Evolutionary conservation across 1,140 invertebrate genomes (phyloP).

Genomic region (Popillia japonica): DNA sequence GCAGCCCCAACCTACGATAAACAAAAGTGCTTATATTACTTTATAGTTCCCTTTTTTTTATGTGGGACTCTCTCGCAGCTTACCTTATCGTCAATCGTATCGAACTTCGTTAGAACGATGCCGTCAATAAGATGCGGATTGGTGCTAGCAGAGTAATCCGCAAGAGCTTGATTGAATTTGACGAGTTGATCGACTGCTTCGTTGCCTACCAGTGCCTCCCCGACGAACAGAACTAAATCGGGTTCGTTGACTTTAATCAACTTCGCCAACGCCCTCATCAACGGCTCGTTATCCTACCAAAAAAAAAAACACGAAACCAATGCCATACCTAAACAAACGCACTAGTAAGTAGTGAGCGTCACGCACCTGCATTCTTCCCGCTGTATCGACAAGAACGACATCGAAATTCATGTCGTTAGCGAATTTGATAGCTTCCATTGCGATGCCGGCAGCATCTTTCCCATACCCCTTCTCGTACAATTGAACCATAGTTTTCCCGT

Average conservation of each 20-base stretch:
- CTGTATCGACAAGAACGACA: conserved; percentile 96
- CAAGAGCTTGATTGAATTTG: conserved; percentile 98
- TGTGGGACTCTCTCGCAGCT: too few species aligned
- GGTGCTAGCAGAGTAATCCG: conserved; percentile 82
- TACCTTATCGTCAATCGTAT: conserved; percentile 99
- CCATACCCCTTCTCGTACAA: conserved; percentile 98
- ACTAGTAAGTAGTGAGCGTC: conserved; percentile 21
- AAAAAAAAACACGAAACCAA: neutral
- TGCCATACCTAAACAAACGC: neutral
- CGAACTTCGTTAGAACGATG: conserved; percentile 98
- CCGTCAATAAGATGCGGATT: conserved; percentile 95
- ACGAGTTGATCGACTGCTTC: conserved; percentile 99
- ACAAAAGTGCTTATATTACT: neutral
- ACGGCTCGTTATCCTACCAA: conserved; percentile 89
- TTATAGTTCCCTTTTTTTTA: too few species aligned
- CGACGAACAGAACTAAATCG: conserved; percentile 97
- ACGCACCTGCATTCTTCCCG: conserved; percentile 92
- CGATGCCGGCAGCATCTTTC: conserved; percentile 98
- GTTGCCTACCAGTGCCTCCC: conserved; percentile 99
- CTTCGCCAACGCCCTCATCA: conserved; percentile 97
- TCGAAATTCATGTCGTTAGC: conserved; percentile 84
- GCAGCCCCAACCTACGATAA: conserved; percentile 90
- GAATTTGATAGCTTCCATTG: conserved; percentile 94
- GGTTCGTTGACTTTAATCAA: conserved; percentile 91
- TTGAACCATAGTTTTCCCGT: conserved; percentile 82